These are phyloP conservation scores for Sterna hirundo DNA, from an alignment of 2,113 vertebrate genomes.

Conservation along the genomic window DNA sequence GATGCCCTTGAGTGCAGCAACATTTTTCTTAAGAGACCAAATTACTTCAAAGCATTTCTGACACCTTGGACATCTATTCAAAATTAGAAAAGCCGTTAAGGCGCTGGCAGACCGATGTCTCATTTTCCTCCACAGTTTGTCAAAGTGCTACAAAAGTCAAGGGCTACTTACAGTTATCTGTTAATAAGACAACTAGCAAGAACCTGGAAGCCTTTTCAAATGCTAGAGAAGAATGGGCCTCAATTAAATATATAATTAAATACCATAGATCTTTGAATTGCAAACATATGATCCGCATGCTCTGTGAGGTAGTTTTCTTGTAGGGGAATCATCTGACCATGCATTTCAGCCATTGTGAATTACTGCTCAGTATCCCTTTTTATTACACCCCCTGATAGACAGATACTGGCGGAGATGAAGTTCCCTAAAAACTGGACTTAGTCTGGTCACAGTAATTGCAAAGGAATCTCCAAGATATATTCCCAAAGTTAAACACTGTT, in stretches of 20 bases:
- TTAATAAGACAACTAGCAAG: background rate
- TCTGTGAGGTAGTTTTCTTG: background rate
- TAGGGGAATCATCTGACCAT: background rate
- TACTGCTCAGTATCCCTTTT: background rate
- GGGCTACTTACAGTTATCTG: background rate
- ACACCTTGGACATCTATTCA: background rate
- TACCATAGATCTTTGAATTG: background rate
- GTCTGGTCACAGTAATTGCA: background rate
- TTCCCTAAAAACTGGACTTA: background rate
- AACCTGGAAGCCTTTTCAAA: background rate
- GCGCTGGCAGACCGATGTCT: background rate
- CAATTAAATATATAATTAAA: background rate
- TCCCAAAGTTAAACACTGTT: background rate
- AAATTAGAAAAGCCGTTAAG: background rate
- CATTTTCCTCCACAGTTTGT: background rate
- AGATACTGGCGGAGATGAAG: background rate
- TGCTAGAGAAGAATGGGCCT: background rate
- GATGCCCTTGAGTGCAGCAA: background rate
- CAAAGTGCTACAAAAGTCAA: background rate
- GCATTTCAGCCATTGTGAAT: background rate
- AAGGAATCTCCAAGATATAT: background rate
- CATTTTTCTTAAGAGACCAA: background rate
- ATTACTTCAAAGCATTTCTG: constrained; percentile 26
- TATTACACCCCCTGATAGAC: background rate
- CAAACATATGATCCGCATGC: background rate